These are phyloP conservation scores for Shinisaurus crocodilurus DNA, from an alignment of 2,113 vertebrate species.

Conservation along the genomic window DNA sequence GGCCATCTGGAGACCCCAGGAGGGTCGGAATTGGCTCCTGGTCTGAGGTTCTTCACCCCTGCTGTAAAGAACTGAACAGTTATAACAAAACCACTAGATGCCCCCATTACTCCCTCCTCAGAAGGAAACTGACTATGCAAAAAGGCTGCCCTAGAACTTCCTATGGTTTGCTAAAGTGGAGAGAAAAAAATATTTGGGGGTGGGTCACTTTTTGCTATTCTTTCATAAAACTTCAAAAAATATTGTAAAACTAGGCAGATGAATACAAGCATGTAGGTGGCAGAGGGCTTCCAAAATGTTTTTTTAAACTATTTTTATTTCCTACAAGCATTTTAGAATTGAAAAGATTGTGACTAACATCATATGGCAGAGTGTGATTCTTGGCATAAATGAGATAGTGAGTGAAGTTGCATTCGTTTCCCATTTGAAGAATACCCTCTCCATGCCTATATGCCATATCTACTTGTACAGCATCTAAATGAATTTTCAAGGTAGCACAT, in stretches of 20 bases:
- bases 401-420: constrained; percentile 53
- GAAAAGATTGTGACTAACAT: constrained; percentile 3
- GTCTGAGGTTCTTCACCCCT: too few species aligned
- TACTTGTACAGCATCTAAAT: constrained; percentile 35
- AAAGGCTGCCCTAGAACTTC: too few species aligned
- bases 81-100: too few species aligned
- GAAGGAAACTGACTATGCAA: too few species aligned
- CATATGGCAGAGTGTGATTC: constrained; percentile 49
- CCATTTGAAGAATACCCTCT: constrained; percentile 21
- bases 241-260: background rate
- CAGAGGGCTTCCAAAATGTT: constrained; percentile 16
- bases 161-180: too few species aligned
- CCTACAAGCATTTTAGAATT: constrained; percentile 28
- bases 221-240: constrained; percentile 12
- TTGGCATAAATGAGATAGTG: constrained; percentile 43
- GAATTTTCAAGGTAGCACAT: constrained; percentile 14
- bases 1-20: too few species aligned
- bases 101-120: too few species aligned
- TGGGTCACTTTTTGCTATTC: too few species aligned
- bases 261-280: background rate
- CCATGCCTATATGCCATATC: constrained; percentile 3
- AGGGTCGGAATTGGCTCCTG: too few species aligned
- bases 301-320: constrained; percentile 41
- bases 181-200: too few species aligned
- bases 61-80: too few species aligned